Base-by-base conservation (phyloP, 1,140 invertebrate genomes). In the Pissodes strobi region DNA sequence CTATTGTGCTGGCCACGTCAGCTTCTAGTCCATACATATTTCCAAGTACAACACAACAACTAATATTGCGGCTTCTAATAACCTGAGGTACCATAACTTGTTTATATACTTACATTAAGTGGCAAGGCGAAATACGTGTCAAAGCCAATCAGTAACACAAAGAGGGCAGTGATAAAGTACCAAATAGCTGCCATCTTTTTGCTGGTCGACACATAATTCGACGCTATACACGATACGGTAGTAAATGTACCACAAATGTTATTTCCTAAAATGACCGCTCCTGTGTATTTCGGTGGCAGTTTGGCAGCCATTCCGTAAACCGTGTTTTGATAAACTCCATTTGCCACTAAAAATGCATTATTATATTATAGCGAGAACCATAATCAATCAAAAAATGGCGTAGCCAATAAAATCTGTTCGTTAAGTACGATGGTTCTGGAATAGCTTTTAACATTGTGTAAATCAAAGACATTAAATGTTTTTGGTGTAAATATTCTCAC, bases 321-420 rank as follows among this genome's bases (percentile, higher is more conserved):
- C 1, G 95, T 96, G 82, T 98, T 99, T 79, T 99, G 97, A 80
- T 98, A 99, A 74, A 99, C 89, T 23, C 93, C 94, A 82, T 93
- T 96, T 64, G 94, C 93, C 81, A 89, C 92, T 93, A 80, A 39
- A 84, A 86, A 69, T 53, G 72, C 19, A 51, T 41, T n/a, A n/a
- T n/a, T n/a, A n/a, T n/a, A n/a, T n/a, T n/a, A n/a, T n/a, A n/a
- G n/a, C n/a, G n/a, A n/a, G n/a, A n/a, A n/a, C n/a, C n/a, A n/a
- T n/a, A n/a, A n/a, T n/a, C n/a, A n/a, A n/a, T n/a, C n/a, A n/a
- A n/a, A n/a, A n/a, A n/a, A n/a, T n/a, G n/a, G n/a, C n/a, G n/a
- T n/a, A n/a, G n/a, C n/a, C n/a, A n/a, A n/a, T n/a, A n/a, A n/a
- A n/a, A n/a, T n/a, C n/a, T n/a, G n/a, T n/a, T n/a, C n/a, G n/a